phyloP scores from a whole-genome alignment of 2,113 vertebrate genomes.

The Chaetodon auriga region DNA sequence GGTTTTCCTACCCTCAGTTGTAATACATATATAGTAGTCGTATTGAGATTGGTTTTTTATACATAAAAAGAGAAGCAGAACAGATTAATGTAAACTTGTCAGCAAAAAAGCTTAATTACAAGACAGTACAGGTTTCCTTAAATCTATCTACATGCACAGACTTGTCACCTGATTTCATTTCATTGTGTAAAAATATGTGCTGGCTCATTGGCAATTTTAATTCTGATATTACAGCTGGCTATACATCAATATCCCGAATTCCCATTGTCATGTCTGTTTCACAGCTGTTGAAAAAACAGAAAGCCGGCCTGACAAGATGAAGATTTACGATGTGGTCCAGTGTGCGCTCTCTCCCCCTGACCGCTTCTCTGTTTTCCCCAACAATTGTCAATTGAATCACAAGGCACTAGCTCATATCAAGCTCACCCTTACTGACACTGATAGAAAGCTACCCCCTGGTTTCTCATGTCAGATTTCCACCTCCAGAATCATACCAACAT shows the following conservation, averaged over 20 bases:
- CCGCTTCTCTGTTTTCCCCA: slow-evolving; percentile 47
- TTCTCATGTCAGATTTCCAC: slow-evolving; percentile 47
- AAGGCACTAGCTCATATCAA: slow-evolving; percentile 41
- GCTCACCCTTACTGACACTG: slow-evolving; percentile 55
- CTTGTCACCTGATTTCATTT: not conserved
- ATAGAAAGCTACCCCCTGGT: slow-evolving; percentile 32
- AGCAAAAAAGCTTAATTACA: not conserved
- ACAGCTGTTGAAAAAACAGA: slow-evolving; percentile 29
- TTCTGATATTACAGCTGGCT: not conserved
- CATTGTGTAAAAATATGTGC: not conserved
- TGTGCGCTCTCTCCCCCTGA: not conserved
- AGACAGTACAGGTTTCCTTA: not conserved
- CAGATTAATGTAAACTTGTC: not conserved
- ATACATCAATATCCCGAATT: not conserved
- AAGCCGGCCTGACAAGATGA: slow-evolving; percentile 2
- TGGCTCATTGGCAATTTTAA: not conserved
- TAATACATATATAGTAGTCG: not conserved
- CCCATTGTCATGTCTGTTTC: not conserved
- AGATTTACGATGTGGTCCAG: slow-evolving; percentile 16
- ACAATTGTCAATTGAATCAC: slow-evolving; percentile 65
- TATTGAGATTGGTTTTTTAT: not conserved
- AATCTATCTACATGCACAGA: not conserved
- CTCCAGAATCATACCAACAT: slow-evolving; percentile 42
- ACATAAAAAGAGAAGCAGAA: too few species aligned
- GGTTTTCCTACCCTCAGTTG: not conserved